Base-by-base conservation (phyloP, 2,888 invertebrate species). In the Hartigia nigra region DNA sequence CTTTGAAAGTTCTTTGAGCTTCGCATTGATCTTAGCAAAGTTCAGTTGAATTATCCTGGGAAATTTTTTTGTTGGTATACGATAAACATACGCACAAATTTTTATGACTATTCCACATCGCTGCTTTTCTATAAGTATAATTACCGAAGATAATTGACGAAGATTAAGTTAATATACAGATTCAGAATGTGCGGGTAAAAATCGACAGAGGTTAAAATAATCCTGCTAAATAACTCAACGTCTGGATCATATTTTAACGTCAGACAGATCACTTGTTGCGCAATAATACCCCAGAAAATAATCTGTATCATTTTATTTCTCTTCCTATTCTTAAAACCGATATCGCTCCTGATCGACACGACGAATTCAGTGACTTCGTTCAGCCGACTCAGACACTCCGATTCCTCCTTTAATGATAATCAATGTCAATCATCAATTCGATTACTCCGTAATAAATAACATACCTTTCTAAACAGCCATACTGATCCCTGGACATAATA, bases 121-220 rank as follows among this genome's bases (percentile, higher is more conserved):
- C 55, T 55, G 23, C 55, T 14, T 55, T 55, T 55, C 55, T 14
- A 39, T 39, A 14, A 39, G 39, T 39, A 39, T 55, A 55, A 55
- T 55, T 55, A 55, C 55, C 55, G 55, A 1, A 55, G 23, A 55
- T 55, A 55, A 14, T 23, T 55, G 23, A 55, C 9, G 23, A 55
- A 55, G 2, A 55, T 55, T 55, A 55, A 9, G 9, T 55, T 55
- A 55, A 2, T 55, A 55, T 55, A 55, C 55, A 55, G 55, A 23
- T 2, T 9, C 0, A 23, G 5, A 23, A 2, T 2, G 0, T 9
- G 1, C 23, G 0, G 2, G 23, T 23, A 55, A 23, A 0, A 1
- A 23, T 14, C 2, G 55, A 1, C 9, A 9, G 0, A 55, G 23
- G 2, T 2, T 0, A 0, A 9, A 5, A 5, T 3, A 35, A 35